phyloP scores from a whole-genome alignment of 2,797 vertebrate genomes.

The Argentina silus region DNA sequence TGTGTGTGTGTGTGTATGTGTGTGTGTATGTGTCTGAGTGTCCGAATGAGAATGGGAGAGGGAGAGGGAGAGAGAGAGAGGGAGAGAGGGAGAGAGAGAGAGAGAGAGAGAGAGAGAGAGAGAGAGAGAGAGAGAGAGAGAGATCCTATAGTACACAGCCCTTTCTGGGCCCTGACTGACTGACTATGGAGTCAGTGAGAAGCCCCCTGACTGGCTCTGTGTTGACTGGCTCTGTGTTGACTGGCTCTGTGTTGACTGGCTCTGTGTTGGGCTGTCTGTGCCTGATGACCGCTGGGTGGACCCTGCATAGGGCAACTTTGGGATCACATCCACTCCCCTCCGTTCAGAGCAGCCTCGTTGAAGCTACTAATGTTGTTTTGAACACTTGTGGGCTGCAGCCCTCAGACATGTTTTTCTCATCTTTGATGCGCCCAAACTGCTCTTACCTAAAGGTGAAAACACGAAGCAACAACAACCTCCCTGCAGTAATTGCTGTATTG shows the following conservation, averaged over 20 bases:
- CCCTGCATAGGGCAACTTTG: constrained; percentile 2
- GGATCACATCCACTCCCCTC: constrained; percentile 31
- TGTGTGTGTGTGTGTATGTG: background rate
- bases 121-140: no score
- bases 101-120: no score
- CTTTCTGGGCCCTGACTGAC: background rate
- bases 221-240: no score
- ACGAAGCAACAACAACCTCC: no score
- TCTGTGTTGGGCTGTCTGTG: constrained; percentile 38
- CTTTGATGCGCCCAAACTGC: constrained; percentile 49
- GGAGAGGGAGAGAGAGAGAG: no score
- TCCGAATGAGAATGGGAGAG: no score
- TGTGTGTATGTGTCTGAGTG: background rate
- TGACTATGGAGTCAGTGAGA: no score
- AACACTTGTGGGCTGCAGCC: constrained; percentile 30
- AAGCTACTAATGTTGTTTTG: constrained; percentile 53
- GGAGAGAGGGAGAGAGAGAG: no score
- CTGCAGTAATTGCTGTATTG: background rate
- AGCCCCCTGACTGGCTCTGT: no score
- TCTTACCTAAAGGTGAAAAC: constrained; percentile 5
- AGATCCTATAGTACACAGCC: background rate
- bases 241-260: background rate
- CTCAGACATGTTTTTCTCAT: constrained; percentile 48
- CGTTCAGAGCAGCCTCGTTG: constrained; percentile 43
- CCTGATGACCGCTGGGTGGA: constrained; percentile 52